These are phyloP conservation scores for Cherax quadricarinatus DNA, from an alignment of 1,140 invertebrate species.

Conservation along the genomic window DNA sequence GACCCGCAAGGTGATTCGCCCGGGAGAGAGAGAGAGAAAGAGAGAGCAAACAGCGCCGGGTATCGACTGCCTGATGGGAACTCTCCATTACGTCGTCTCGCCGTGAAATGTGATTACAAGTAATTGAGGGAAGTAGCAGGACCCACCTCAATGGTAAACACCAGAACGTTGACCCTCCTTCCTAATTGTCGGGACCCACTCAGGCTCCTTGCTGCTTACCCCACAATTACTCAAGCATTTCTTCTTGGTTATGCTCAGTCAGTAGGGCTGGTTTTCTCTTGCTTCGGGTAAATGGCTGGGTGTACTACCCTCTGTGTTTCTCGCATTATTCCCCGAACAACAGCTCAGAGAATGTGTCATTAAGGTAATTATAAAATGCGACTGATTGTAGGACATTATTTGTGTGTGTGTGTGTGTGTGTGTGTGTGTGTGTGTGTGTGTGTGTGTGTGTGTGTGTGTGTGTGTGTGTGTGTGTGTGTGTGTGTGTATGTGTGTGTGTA, in stretches of 20 bases:
- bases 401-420: not conserved
- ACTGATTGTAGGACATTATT: not conserved
- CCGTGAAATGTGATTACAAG: slow-evolving; percentile 67
- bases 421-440: too few relatives aligned
- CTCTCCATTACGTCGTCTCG: not conserved
- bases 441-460: too few relatives aligned
- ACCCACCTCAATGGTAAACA: slow-evolving; percentile 55
- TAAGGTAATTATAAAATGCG: too few relatives aligned
- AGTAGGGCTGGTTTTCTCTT: too few relatives aligned
- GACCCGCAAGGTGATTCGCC: not conserved
- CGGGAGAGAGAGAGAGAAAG: not conserved
- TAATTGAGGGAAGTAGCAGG: slow-evolving; percentile 60
- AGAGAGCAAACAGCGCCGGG: not conserved
- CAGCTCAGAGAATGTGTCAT: too few relatives aligned
- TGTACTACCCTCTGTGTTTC: too few relatives aligned
- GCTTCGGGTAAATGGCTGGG: too few relatives aligned
- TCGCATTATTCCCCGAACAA: too few relatives aligned
- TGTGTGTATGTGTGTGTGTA: too few relatives aligned
- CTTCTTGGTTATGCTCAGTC: too few relatives aligned
- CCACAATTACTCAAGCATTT: not conserved
- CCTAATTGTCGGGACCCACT: slow-evolving; percentile 3
- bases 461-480: too few relatives aligned
- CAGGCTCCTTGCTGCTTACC: not conserved
- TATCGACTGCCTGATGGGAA: not conserved
- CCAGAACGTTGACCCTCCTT: not conserved